Percentiles rank a stretch among this genome's conserved stretches.
These are phyloP conservation scores for Monoplex corrugatus DNA, from an alignment of 2,888 invertebrate genomes.

Conservation along the genomic window DNA sequence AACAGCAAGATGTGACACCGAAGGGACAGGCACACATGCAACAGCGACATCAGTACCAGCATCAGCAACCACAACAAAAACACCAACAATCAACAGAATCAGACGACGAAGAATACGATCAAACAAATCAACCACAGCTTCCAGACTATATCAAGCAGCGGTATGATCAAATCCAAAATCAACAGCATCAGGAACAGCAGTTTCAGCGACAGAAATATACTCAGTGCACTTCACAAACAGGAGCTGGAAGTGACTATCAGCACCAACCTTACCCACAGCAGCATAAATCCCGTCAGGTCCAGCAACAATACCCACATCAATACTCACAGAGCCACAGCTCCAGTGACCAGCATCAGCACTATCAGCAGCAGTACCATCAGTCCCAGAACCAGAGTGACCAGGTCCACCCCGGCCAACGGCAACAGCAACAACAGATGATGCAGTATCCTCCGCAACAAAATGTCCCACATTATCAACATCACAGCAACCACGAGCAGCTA, in stretches of 20 bases:
- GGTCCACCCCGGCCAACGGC: not conserved
- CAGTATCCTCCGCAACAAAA: not conserved
- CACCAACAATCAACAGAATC: not conserved
- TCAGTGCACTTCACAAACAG: not conserved
- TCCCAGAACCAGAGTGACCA: not conserved
- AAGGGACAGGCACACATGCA: not conserved
- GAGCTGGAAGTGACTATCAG: too few relatives aligned
- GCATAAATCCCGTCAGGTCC: too few relatives aligned
- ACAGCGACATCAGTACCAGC: not conserved
- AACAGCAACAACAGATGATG: not conserved
- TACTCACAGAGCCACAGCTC: not conserved
- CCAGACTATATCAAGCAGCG: conserved; percentile 11
- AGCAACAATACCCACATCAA: not conserved
- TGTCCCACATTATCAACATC: not conserved
- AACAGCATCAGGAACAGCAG: not conserved
- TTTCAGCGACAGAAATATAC: not conserved
- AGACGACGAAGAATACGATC: not conserved
- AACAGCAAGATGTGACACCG: not conserved
- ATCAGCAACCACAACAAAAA: not conserved
- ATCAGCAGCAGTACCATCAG: not conserved
- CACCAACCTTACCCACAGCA: not conserved
- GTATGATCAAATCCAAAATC: not conserved
- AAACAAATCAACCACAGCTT: not conserved
- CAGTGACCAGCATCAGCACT: not conserved
- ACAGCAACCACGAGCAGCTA: not conserved